phyloP scores from a whole-genome alignment of 30 jellyfish, hydroid and myxozoan genomes.

The Pseudorhiza aurosa region DNA sequence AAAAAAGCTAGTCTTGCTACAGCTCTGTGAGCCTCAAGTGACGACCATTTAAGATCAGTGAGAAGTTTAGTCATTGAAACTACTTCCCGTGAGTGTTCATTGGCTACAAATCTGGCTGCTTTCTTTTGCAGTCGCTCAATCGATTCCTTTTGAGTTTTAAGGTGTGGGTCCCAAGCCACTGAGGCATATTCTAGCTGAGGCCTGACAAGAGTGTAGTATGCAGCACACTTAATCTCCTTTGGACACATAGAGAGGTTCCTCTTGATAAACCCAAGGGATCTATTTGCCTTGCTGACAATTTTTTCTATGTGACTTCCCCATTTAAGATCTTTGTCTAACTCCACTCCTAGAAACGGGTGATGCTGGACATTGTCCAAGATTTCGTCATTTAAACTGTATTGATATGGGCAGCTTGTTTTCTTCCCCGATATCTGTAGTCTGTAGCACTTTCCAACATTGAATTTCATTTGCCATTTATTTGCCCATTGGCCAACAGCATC shows the following conservation, averaged over 20 bases:
- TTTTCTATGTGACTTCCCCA: constrained; percentile 37
- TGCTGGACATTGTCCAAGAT: constrained; percentile 12
- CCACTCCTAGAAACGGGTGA: constrained; percentile 48
- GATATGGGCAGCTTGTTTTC: constrained; percentile 14
- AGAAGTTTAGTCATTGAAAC: no score
- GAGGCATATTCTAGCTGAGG: neutral
- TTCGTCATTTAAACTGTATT: constrained; percentile 19
- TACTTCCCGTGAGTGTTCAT: no score
- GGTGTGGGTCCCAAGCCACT: no score
- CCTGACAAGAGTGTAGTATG: neutral
- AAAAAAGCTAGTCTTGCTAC: no score
- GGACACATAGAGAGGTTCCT: no score
- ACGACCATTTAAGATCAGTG: no score
- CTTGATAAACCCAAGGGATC: constrained; percentile 16
- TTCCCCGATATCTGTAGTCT: constrained; percentile 29
- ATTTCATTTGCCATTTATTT: constrained; percentile 43
- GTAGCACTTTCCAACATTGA: constrained; percentile 22
- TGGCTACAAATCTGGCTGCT: no score
- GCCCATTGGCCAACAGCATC: constrained; percentile 41
- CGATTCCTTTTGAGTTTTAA: neutral
- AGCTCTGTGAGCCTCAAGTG: no score
- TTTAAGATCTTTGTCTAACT: constrained; percentile 16
- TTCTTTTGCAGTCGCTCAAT: no score
- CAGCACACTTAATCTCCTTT: no score
- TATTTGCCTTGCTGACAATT: constrained; percentile 14